These are phyloP conservation scores for Listronotus oregonensis DNA, from an alignment of 1,140 invertebrate genomes.

Conservation along the genomic window DNA sequence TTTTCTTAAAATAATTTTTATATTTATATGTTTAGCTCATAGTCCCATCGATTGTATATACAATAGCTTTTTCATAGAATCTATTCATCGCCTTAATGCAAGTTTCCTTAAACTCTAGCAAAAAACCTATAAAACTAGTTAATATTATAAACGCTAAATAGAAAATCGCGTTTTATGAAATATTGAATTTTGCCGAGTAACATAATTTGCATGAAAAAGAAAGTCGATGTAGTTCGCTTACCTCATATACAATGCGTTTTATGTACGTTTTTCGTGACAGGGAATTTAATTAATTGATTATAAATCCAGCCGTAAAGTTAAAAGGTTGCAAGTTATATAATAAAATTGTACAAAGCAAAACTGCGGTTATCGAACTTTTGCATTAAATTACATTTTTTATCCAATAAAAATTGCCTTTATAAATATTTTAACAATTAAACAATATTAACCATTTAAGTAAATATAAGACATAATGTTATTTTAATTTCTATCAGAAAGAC, in stretches of 20 bases:
- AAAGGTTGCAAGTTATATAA: constrained; percentile 1
- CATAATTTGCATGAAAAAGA: constrained; percentile 32
- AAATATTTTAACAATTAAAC: too few relatives aligned
- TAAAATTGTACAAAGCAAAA: too few relatives aligned
- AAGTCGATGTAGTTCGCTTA: constrained; percentile 16
- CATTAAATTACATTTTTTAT: too few relatives aligned
- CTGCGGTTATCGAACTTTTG: too few relatives aligned
- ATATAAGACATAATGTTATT: too few relatives aligned
- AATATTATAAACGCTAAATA: constrained; percentile 24
- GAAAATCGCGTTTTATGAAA: constrained; percentile 34
- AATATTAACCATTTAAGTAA: too few relatives aligned
- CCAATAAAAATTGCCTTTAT: too few relatives aligned
- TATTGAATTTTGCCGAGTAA: constrained; percentile 31
- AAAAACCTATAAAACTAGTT: not conserved
- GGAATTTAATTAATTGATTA: constrained; percentile 36
- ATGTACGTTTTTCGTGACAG: constrained; percentile 30
- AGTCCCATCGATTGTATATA: too few relatives aligned
- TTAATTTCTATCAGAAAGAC: too few relatives aligned
- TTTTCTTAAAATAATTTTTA: too few relatives aligned
- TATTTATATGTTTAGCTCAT: too few relatives aligned
- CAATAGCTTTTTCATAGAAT: not conserved
- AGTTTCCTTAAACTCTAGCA: not conserved
- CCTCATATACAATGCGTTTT: constrained; percentile 28
- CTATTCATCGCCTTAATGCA: constrained; percentile 1
- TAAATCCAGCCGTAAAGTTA: constrained; percentile 17